These are phyloP conservation scores for Brachystomella parvula DNA, from an alignment of 1,140 invertebrate species.

Conservation along the genomic window DNA sequence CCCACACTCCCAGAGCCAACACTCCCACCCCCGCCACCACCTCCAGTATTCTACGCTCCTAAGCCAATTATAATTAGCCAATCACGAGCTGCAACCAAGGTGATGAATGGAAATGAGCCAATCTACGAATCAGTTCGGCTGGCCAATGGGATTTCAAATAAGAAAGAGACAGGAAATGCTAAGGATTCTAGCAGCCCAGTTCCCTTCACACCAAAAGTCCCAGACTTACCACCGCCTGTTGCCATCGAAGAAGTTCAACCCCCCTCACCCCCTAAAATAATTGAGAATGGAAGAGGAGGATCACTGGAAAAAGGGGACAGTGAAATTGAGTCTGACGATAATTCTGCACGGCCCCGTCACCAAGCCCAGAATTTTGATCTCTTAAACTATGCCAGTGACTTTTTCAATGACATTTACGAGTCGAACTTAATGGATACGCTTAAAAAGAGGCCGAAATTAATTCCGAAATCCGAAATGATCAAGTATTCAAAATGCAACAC, in stretches of 20 bases:
- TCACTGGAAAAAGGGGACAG: conserved; percentile 52
- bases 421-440: conserved; percentile 81
- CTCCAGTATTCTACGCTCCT: conserved; percentile 36
- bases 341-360: background rate
- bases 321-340: conserved; percentile 49
- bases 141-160: background rate
- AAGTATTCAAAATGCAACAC: conserved; percentile 75
- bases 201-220: conserved; percentile 2
- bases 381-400: conserved; percentile 84
- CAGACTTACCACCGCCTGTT: background rate
- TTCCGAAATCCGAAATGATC: conserved; percentile 85
- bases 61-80: background rate
- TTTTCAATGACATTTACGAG: conserved; percentile 84
- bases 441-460: conserved; percentile 64
- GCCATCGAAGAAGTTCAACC: background rate
- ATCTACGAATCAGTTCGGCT: conserved; percentile 74
- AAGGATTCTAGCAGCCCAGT: background rate
- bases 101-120: conserved; percentile 54
- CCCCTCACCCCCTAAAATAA: background rate
- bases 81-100: conserved; percentile 39
- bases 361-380: conserved; percentile 62
- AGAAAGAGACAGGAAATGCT: background rate
- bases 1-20: conserved; percentile 65
- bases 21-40: conserved; percentile 59
- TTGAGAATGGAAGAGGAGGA: conserved; percentile 49